Evolutionary conservation across 2,888 invertebrate genomes (phyloP).

Genomic region (Prenolepis imparis): DNA sequence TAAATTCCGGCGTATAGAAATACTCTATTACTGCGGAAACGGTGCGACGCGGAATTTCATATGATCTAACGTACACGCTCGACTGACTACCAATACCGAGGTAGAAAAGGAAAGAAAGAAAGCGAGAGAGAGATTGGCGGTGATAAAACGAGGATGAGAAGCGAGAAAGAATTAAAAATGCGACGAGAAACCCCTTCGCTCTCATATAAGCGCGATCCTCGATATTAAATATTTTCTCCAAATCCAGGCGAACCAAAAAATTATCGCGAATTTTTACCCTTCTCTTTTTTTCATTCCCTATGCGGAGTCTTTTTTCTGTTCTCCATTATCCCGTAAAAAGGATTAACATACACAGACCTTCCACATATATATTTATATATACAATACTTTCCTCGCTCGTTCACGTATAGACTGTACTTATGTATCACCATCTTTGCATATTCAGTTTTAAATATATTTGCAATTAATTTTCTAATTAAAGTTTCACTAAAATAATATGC

Average conservation of each 20-base stretch:
- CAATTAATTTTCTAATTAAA: background rate
- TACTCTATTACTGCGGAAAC: constrained; percentile 73
- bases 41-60: constrained; percentile 73
- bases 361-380: background rate
- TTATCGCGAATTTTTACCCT: constrained; percentile 32
- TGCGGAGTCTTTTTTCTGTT: background rate
- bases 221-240: constrained; percentile 61
- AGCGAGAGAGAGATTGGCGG: constrained; percentile 52
- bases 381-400: background rate
- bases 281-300: background rate
- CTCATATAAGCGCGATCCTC: constrained; percentile 8
- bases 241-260: constrained; percentile 15
- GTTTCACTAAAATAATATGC: background rate
- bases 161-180: constrained; percentile 26
- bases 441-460: constrained; percentile 26
- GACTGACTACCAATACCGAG: constrained; percentile 73
- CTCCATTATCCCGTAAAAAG: background rate
- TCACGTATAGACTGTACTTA: background rate
- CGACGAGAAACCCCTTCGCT: constrained; percentile 32
- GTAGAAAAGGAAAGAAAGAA: constrained; percentile 52
- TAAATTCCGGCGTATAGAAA: constrained; percentile 75
- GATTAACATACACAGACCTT: constrained; percentile 2
- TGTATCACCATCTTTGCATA: background rate
- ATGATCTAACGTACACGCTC: constrained; percentile 70
- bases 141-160: constrained; percentile 58